These are phyloP conservation scores for Araneus ventricosus DNA, from an alignment of 1,140 invertebrate genomes.

Conservation along the genomic window DNA sequence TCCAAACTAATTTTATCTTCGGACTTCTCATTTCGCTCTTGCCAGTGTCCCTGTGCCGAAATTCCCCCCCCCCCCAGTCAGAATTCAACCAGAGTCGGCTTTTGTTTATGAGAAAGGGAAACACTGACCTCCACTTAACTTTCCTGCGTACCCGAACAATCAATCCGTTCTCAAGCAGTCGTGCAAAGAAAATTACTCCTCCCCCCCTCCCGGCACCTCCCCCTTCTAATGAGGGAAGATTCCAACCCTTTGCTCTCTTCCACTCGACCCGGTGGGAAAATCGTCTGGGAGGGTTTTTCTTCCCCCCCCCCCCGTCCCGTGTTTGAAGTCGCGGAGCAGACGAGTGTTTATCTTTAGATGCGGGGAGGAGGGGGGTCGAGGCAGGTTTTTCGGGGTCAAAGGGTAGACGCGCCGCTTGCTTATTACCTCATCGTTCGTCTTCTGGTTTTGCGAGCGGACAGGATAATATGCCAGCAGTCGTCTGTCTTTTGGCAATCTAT, in stretches of 20 bases:
- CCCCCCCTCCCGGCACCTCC: not conserved
- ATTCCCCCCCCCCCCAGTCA: no score
- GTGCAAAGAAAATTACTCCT: constrained; percentile 67
- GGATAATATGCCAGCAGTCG: not conserved
- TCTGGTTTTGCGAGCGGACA: constrained; percentile 5
- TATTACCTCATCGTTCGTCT: constrained; percentile 70
- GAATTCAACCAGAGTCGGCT: no score
- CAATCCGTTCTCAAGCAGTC: constrained; percentile 49
- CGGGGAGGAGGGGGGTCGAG: not conserved
- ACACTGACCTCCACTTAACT: constrained; percentile 21
- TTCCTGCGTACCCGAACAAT: not conserved
- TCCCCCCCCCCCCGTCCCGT: not conserved
- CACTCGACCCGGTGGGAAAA: constrained; percentile 39
- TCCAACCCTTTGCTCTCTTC: constrained; percentile 63
- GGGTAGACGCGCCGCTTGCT: constrained; percentile 34
- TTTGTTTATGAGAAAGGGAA: not conserved
- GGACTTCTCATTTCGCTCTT: no score
- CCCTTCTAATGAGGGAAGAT: constrained; percentile 52
- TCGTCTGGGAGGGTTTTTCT: not conserved
- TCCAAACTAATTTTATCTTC: no score
- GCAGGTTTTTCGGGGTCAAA: constrained; percentile 48
- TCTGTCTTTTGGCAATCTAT: not conserved
- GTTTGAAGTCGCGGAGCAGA: not conserved
- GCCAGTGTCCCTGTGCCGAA: no score
- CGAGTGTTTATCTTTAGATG: not conserved